Conservation (phyloP, 2,888 invertebrate genomes). For the Torymus texanus region DNA sequence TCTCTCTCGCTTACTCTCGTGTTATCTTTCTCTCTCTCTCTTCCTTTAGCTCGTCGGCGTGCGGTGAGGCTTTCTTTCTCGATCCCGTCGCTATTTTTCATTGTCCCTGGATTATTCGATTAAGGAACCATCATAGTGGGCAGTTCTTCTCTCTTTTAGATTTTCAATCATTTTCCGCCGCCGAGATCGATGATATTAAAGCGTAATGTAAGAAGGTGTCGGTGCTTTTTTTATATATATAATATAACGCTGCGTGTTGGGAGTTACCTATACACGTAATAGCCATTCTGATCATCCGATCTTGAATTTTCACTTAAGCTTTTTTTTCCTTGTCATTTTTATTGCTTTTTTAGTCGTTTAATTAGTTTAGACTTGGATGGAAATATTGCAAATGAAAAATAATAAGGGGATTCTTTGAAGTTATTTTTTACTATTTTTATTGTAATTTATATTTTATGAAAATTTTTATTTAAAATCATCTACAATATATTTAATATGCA, state of each 20-base stretch:
- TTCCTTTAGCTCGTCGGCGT: slow-evolving; percentile 24
- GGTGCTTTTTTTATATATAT: slow-evolving; percentile 3
- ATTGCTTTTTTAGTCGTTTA: no score
- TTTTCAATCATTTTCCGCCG: slow-evolving; percentile 47
- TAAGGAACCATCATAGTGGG: slow-evolving; percentile 35
- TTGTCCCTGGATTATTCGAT: slow-evolving; percentile 50
- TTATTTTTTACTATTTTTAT: no score
- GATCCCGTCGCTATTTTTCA: slow-evolving; percentile 36
- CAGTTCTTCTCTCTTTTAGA: slow-evolving; percentile 22
- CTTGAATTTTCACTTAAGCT: no score
- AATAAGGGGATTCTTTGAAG: no score
- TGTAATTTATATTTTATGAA: no score
- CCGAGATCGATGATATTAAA: slow-evolving; percentile 1
- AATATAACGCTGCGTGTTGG: no score
- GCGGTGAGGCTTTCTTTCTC: slow-evolving; percentile 38
- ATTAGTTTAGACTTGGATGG: no score
- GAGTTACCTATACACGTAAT: background rate
- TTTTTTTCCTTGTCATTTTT: no score
- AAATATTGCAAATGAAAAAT: no score
- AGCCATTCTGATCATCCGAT: background rate
- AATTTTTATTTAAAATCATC: no score
- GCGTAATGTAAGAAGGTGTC: slow-evolving; percentile 41
- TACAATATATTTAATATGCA: no score
- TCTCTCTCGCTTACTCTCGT: slow-evolving; percentile 11
- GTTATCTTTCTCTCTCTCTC: background rate